Base-by-base conservation (phyloP, 1,140 invertebrate species). In the Aplysia californica region DNA sequence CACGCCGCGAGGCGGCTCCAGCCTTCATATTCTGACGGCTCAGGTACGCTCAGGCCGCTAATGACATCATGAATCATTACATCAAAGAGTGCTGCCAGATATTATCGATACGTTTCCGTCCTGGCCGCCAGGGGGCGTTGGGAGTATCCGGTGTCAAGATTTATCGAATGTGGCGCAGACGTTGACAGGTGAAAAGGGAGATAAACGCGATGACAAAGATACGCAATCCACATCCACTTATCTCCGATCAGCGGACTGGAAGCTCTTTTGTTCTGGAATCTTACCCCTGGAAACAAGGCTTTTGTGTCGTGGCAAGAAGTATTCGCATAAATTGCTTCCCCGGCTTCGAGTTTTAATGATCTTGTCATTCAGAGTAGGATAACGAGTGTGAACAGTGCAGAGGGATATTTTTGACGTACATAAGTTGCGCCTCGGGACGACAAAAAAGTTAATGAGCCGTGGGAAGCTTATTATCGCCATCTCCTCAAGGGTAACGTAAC, bases 61-160 rank as follows among this genome's bases (percentile, higher is more conserved):
- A 70, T 70, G 68, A 70, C 68, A 55, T 56, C 68, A 70, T 70
- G 44, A 56, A 58, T 70, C 68, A 70, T 15, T 5, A 70, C 68
- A 70, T 70, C 68, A 70, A 70, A 70, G 68, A 33, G 26, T 56
- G 41, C 33, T 55, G 65, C 5, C 66, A 4, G 68, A 70, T 70
- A 44, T 44, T 44, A 68, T 68, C 66, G 66, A 68, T 68, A 44
- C 66, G 23, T 39, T 41, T 41, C 66, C 18, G 35, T 31, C 21
- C 31, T 2, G 6, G 33, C 33, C 33, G 1, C 23, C 1, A 61
- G 58, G 18, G 61, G 61, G 61, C 61, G 61, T 31, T 5, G n/a
- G 10, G 15, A 35, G 31, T 70, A 69, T 69, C 23, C 67, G 3
- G 5, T 67, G 68, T 56, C 68, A 35, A 70, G 68, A 70, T 70